A percentile compares a stretch with the other conserved stretches of the same genome.
phyloP scores from a whole-genome alignment of 2,113 vertebrate genomes.

The Neolamprologus sp. region DNA sequence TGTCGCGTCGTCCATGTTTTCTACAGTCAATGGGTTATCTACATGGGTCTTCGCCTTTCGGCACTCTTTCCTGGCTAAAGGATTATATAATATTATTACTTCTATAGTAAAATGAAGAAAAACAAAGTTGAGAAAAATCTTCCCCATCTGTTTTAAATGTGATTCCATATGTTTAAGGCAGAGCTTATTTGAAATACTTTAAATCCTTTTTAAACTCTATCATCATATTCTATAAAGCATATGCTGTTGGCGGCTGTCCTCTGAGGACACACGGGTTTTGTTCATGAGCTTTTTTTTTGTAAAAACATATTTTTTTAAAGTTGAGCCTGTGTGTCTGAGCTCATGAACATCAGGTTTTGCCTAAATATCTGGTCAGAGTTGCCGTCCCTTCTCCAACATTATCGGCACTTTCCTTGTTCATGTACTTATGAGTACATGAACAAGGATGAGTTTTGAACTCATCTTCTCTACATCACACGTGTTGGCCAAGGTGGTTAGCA shows the following conservation, averaged over 20 bases:
- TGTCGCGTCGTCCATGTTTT: too few relatives aligned
- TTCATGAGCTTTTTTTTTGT: background rate
- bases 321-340: background rate
- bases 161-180: background rate
- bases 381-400: background rate
- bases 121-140: background rate
- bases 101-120: background rate
- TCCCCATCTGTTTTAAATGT: background rate
- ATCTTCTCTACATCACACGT: background rate
- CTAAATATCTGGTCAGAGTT: background rate
- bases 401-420: background rate
- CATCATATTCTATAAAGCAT: background rate
- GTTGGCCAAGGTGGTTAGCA: background rate
- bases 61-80: background rate
- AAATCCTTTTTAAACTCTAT: background rate
- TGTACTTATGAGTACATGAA: background rate
- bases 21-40: background rate
- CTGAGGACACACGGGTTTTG: background rate
- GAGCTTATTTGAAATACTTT: background rate
- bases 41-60: background rate
- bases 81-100: background rate
- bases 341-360: background rate
- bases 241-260: background rate
- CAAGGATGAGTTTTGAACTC: background rate
- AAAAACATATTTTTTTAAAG: background rate